A percentile compares a stretch with the other conserved stretches of the same genome.
phyloP scores from a whole-genome alignment of 2,113 vertebrate species.

The Tragelaphus strepsiceros region DNA sequence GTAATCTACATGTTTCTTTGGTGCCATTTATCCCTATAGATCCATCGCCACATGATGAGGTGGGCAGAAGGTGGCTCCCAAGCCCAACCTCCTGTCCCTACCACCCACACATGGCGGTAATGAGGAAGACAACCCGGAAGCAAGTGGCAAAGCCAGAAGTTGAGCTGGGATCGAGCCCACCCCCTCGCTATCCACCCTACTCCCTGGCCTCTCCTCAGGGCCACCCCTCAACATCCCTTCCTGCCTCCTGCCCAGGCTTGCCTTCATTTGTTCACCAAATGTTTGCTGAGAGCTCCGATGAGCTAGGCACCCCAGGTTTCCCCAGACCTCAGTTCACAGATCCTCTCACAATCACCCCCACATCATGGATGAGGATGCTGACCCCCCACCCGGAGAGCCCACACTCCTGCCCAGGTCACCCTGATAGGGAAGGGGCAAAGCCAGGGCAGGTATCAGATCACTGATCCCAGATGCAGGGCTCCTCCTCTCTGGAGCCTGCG shows the following conservation, averaged over 20 bases:
- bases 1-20: accelerated
- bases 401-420: not conserved
- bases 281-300: not conserved
- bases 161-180: not conserved
- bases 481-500: not conserved
- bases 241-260: not conserved
- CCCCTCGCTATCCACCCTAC: accelerated
- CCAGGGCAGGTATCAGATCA: not conserved
- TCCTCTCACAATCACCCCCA: not conserved
- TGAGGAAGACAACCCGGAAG: not conserved
- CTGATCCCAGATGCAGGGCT: not conserved
- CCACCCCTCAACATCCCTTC: not conserved
- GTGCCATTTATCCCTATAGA: not conserved
- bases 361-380: not conserved
- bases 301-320: not conserved
- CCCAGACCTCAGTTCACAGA: not conserved
- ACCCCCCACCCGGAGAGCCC: not conserved
- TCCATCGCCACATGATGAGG: accelerated
- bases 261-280: too few relatives aligned
- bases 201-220: not conserved
- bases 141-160: not conserved
- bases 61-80: not conserved
- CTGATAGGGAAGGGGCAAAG: not conserved
- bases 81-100: not conserved
- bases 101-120: accelerated